phyloP scores from a whole-genome alignment of 2,888 invertebrate species.

The Ectobius pallidus region DNA sequence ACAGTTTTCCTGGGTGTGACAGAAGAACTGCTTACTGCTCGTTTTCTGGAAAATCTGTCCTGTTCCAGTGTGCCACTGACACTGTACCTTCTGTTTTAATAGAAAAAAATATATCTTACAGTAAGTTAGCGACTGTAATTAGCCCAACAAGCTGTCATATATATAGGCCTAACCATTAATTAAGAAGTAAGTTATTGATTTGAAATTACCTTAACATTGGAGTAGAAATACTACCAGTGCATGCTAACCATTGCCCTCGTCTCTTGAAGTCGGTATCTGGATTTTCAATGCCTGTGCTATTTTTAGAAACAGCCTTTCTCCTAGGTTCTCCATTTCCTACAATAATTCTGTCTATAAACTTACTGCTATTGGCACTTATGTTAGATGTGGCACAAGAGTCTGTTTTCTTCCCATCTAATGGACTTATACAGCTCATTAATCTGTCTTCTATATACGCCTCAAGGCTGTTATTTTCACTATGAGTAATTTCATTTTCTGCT shows the following conservation, averaged over 20 bases:
- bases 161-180: too few species aligned
- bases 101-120: too few species aligned
- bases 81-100: neutral
- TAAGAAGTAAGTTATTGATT: too few species aligned
- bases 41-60: neutral
- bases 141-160: too few species aligned
- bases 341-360: neutral
- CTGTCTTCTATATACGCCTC: too few species aligned
- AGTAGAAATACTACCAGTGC: neutral
- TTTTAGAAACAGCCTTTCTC: neutral
- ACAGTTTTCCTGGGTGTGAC: neutral
- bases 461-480: too few species aligned
- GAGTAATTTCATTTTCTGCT: too few species aligned
- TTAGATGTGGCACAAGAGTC: too few species aligned
- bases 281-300: neutral
- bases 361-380: too few species aligned
- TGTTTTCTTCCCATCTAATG: too few species aligned
- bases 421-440: too few species aligned
- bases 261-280: neutral
- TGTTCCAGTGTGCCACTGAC: neutral
- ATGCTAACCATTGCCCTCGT: neutral
- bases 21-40: neutral
- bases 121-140: too few species aligned
- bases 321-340: neutral
- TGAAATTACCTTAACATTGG: neutral